Evolutionary conservation across 2,113 vertebrate genomes (phyloP).

Genomic region (Sterrhoptilus dennistouni): DNA sequence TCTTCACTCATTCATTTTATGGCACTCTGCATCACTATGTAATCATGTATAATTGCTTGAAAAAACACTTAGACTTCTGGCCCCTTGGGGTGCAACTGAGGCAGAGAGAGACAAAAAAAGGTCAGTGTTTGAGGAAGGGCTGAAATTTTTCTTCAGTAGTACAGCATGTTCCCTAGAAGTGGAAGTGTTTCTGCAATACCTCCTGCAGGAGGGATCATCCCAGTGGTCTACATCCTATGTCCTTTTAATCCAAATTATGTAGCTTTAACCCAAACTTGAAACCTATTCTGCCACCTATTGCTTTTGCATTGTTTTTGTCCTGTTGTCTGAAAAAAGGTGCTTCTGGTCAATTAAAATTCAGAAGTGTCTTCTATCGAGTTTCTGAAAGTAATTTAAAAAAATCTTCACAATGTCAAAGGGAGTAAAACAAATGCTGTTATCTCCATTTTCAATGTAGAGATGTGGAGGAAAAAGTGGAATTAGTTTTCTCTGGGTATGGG

Average conservation of each 20-base stretch:
- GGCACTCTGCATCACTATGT: constrained; percentile 4
- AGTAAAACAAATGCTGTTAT: background rate
- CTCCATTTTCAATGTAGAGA: background rate
- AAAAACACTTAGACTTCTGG: constrained; percentile 28
- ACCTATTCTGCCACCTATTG: background rate
- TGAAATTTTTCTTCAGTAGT: background rate
- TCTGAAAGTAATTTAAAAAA: background rate
- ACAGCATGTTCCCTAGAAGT: background rate
- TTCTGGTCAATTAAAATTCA: background rate
- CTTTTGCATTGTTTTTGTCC: background rate
- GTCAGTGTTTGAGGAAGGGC: background rate
- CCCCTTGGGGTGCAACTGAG: constrained; percentile 1
- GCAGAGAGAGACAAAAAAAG: background rate
- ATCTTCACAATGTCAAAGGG: background rate
- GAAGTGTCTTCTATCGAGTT: background rate
- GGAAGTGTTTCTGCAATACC: background rate
- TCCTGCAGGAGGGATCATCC: background rate
- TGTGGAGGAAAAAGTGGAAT: background rate
- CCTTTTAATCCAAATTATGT: background rate
- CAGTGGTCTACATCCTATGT: background rate
- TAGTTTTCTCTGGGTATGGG: background rate
- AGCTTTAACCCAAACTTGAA: background rate
- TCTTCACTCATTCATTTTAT: constrained; percentile 35
- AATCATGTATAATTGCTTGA: constrained; percentile 54
- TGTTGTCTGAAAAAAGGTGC: background rate